Evolutionary conservation across 1,140 invertebrate genomes (phyloP), one percentile per base, ranked within the genome.

Genomic region (Drosophila pruinosa): DNA sequence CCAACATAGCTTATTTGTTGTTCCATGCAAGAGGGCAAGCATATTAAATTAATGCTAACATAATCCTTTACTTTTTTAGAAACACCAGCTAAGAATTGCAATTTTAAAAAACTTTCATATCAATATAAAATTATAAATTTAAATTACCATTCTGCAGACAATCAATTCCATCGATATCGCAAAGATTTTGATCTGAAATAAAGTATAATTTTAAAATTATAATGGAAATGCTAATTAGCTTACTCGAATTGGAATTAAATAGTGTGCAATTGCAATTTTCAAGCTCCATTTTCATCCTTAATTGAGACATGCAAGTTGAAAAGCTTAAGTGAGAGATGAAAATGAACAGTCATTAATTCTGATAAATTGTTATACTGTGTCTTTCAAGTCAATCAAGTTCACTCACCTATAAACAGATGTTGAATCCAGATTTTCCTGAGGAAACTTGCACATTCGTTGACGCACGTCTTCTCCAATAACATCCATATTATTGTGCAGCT

Each of bases 231-330:
- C 14, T 19, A 26, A 26, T 3, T n/a, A 2, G 7, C 19, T 48
- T 15, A 28, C 24, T 3, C 3, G 45, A 28, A 14, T 3, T 28
- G 6, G 45, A 5, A 28, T 15, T 59, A 15, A 76, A 73, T 31
- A 83, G 12, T 1, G 80, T 73, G 26, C 80, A 83, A 39, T 83
- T 86, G 12, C 80, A 83, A 1, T 48, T 2, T 19, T 76, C 19
- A 36, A 76, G 75, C 26, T 83, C 80, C 34, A 83, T 73, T 59
- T 73, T 1, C 41, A 59, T 62, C 12, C 81, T 71, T 17, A 86
- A 67, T 50, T 69, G 47, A 0, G 80, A 80, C 76, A 83, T 80
- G n/a, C 80, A 83, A n/a, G 56, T 59, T n/a, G 81, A 86, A 56
- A 86, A 83, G 28, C 80, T 83, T 53, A 6, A 17, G 39, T n/a